phyloP scores from a whole-genome alignment of 2,888 invertebrate genomes.

The Omphaloscelis lunosa region DNA sequence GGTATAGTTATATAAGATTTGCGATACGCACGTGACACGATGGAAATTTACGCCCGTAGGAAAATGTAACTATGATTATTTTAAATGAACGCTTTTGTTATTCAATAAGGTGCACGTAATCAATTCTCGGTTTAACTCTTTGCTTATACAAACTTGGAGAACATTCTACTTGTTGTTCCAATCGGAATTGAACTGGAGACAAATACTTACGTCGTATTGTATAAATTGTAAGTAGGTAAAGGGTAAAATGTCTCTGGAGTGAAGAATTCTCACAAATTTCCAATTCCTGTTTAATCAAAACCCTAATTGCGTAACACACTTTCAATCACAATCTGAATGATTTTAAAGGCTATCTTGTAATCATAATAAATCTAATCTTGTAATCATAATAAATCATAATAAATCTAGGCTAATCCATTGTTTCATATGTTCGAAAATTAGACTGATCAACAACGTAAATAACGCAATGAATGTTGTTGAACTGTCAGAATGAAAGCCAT shows the following conservation, averaged over 20 bases:
- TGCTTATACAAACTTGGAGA: slow-evolving; percentile 7
- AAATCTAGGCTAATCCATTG: too few species aligned
- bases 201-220: slow-evolving; percentile 4
- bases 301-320: too few species aligned
- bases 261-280: not conserved
- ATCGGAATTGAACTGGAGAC: slow-evolving; percentile 14
- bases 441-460: too few species aligned
- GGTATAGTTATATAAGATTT: not conserved
- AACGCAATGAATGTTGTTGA: too few species aligned
- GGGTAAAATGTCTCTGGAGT: not conserved
- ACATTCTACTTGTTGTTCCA: slow-evolving; percentile 6
- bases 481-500: too few species aligned
- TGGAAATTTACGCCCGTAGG: not conserved
- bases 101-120: not conserved
- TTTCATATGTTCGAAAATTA: too few species aligned
- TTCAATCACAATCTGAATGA: too few species aligned
- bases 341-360: too few species aligned
- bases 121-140: slow-evolving; percentile 7
- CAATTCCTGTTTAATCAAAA: not conserved
- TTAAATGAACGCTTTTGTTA: slow-evolving; percentile 4
- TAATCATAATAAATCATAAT: too few species aligned
- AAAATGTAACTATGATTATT: slow-evolving; percentile 11
- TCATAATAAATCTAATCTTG: too few species aligned
- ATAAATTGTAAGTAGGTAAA: not conserved
- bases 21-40: not conserved